These are phyloP conservation scores for Diplolepis rosae DNA, from an alignment of 2,888 invertebrate species.

Conservation along the genomic window DNA sequence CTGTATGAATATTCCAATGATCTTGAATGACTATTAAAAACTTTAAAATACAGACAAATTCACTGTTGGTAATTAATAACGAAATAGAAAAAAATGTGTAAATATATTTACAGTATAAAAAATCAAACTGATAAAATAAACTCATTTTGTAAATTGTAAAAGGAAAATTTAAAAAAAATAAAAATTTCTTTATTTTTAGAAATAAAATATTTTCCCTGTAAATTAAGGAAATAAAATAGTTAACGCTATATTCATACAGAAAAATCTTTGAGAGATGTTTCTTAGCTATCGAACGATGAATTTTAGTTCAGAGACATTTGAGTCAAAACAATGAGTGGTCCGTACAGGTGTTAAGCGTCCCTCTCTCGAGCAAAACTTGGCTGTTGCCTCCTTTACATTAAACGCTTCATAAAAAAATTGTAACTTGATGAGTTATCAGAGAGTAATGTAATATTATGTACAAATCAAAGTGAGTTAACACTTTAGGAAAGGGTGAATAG, in stretches of 20 bases:
- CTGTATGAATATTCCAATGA: neutral
- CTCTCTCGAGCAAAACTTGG: slow-evolving; percentile 49
- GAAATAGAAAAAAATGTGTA: neutral
- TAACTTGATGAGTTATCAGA: slow-evolving; percentile 61
- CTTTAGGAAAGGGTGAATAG: slow-evolving; percentile 63
- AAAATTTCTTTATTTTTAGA: too few species aligned
- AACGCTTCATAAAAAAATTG: slow-evolving; percentile 61
- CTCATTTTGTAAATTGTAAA: neutral
- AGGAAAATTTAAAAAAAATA: too few species aligned
- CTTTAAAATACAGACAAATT: neutral
- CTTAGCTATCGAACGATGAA: slow-evolving; percentile 28
- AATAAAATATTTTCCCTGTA: neutral
- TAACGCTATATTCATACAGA: neutral
- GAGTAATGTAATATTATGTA: slow-evolving; percentile 60
- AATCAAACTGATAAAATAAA: neutral
- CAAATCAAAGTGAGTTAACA: slow-evolving; percentile 66
- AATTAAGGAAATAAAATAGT: slow-evolving; percentile 33
- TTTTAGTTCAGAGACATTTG: neutral
- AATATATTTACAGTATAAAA: neutral
- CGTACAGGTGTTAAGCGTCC: slow-evolving; percentile 60
- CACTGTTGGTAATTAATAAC: neutral
- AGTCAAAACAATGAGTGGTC: slow-evolving; percentile 35
- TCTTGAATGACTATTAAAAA: neutral
- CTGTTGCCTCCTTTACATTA: slow-evolving; percentile 56
- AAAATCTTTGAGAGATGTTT: slow-evolving; percentile 17